These are phyloP conservation scores for Plutella xylostella DNA, from an alignment of 2,888 invertebrate genomes.

Conservation along the genomic window DNA sequence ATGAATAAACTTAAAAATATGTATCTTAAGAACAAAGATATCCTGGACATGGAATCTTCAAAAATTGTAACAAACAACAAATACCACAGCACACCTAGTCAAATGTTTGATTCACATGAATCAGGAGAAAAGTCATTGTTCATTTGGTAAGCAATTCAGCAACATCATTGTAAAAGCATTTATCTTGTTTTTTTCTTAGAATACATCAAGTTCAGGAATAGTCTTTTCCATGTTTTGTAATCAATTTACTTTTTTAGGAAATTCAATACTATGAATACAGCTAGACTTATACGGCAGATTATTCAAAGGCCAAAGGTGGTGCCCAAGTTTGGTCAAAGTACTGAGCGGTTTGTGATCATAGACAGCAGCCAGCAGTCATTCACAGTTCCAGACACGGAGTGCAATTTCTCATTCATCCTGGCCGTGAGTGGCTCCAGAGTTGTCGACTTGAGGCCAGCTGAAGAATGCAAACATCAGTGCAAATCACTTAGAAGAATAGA, in stretches of 20 bases:
- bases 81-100: slow-evolving; percentile 41
- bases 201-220: too few species aligned
- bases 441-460: slow-evolving; percentile 80
- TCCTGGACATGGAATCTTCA: slow-evolving; percentile 74
- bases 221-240: too few species aligned
- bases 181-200: too few species aligned
- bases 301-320: slow-evolving; percentile 80
- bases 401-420: slow-evolving; percentile 81
- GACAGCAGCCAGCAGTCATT: slow-evolving; percentile 76
- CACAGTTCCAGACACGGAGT: slow-evolving; percentile 82
- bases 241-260: too few species aligned
- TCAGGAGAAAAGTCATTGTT: slow-evolving; percentile 30
- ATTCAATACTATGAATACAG: slow-evolving; percentile 81
- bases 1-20: slow-evolving; percentile 66
- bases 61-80: slow-evolving; percentile 60
- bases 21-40: slow-evolving; percentile 68
- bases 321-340: slow-evolving; percentile 79
- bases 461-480: slow-evolving; percentile 80
- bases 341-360: slow-evolving; percentile 84
- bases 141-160: slow-evolving; percentile 37
- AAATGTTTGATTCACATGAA: slow-evolving; percentile 29
- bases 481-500: slow-evolving; percentile 77
- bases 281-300: slow-evolving; percentile 76
- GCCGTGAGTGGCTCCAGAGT: slow-evolving; percentile 80
- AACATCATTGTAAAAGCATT: too few species aligned